Conservation (phyloP, 2,113 vertebrate genomes). For the Cyanistes caeruleus region DNA sequence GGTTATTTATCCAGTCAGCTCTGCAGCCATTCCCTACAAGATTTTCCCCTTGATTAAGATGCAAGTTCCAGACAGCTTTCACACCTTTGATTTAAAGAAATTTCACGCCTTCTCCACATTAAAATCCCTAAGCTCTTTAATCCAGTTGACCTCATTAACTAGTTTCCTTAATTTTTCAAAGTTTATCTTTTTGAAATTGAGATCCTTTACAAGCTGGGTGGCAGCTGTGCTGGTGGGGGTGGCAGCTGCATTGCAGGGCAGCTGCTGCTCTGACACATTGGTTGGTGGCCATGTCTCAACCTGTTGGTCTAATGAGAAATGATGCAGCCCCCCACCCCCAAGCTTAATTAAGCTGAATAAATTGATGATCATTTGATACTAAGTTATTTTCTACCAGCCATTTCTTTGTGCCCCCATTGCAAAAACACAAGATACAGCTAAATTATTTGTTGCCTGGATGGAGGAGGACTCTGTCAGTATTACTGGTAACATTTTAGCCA, state of each 20-base stretch:
- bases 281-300: neutral
- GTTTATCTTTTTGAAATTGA: conserved; percentile 53
- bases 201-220: conserved; percentile 23
- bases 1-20: conserved; percentile 45
- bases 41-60: conserved; percentile 65
- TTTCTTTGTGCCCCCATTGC: neutral
- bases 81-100: conserved; percentile 70
- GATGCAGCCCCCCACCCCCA: neutral
- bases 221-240: conserved; percentile 7
- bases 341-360: neutral
- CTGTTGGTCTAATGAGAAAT: neutral
- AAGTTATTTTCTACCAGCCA: neutral
- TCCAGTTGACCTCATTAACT: conserved; percentile 68
- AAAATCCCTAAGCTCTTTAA: conserved; percentile 69
- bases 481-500: neutral
- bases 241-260: neutral
- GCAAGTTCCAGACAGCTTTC: conserved; percentile 63
- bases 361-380: neutral
- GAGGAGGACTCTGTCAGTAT: neutral
- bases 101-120: conserved; percentile 65
- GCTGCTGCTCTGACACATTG: fast-evolving
- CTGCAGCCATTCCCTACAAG: conserved; percentile 16
- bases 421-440: neutral
- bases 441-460: neutral
- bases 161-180: conserved; percentile 64